phyloP scores from a whole-genome alignment of 1,140 invertebrate species.

The Nasonia longicornis region DNA sequence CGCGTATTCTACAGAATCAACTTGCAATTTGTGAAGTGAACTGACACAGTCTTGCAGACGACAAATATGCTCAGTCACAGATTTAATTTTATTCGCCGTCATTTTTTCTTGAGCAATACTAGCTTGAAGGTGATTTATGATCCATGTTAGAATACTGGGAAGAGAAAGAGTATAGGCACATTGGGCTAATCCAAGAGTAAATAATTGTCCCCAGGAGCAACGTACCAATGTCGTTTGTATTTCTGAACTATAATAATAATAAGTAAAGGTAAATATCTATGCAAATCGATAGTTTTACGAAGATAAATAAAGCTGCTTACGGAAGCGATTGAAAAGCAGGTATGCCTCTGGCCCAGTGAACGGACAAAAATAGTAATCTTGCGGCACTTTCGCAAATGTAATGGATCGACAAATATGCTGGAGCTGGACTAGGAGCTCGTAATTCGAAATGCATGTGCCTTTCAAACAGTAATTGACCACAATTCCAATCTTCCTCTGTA shows the following conservation, averaged over 20 bases:
- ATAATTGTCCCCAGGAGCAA: conserved; percentile 93
- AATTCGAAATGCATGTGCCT: conserved; percentile 82
- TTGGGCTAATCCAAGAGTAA: conserved; percentile 91
- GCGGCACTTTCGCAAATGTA: conserved; percentile 94
- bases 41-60: conserved; percentile 87
- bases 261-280: conserved; percentile 11
- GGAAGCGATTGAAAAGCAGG: conserved; percentile 84
- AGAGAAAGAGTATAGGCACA: conserved; percentile 85
- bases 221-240: conserved; percentile 86
- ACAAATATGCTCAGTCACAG: conserved; percentile 85
- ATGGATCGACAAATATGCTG: conserved; percentile 86
- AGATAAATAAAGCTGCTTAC: conserved; percentile 65
- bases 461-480: conserved; percentile 77
- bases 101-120: conserved; percentile 80
- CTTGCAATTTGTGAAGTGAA: conserved; percentile 79
- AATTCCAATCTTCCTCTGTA: conserved; percentile 69
- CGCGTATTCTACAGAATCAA: conserved; percentile 88
- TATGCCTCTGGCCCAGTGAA: conserved; percentile 90
- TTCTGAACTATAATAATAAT: conserved; percentile 76
- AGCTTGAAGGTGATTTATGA: conserved; percentile 78
- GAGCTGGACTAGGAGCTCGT: conserved; percentile 84
- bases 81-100: conserved; percentile 79
- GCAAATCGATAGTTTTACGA: conserved; percentile 21
- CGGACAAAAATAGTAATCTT: conserved; percentile 86
- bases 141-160: conserved; percentile 84